Evolutionary conservation across 2,888 invertebrate species (phyloP).

Genomic region (Luffia ferchaultella): DNA sequence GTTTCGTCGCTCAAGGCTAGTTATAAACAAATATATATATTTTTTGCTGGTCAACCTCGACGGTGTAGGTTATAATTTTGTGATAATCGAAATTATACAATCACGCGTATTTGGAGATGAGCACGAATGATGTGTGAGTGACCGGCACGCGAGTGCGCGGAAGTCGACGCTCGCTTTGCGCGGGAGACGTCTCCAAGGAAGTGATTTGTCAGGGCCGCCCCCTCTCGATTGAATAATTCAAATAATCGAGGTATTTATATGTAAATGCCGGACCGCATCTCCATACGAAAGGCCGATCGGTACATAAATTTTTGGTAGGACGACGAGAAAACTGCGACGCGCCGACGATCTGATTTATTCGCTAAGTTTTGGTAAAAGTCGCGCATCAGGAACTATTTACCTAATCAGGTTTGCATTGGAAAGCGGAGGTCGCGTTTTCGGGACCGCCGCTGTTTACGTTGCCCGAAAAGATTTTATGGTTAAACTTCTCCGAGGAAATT

Average conservation of each 20-base stretch:
- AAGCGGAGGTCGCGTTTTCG: too few species aligned
- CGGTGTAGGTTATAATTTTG: too few species aligned
- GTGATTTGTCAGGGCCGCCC: slow-evolving; percentile 66
- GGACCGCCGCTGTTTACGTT: slow-evolving; percentile 43
- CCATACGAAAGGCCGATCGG: slow-evolving; percentile 67
- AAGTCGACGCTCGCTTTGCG: slow-evolving; percentile 13
- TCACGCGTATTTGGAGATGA: too few species aligned
- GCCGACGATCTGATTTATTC: slow-evolving; percentile 63
- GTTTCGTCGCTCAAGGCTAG: too few species aligned
- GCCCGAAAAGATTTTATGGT: not conserved
- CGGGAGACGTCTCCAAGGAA: slow-evolving; percentile 51
- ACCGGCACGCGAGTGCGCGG: slow-evolving; percentile 9
- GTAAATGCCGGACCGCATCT: slow-evolving; percentile 64
- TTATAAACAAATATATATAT: too few species aligned
- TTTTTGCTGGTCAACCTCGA: too few species aligned
- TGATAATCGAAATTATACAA: too few species aligned
- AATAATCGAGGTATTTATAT: slow-evolving; percentile 68
- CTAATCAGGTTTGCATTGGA: slow-evolving; percentile 65
- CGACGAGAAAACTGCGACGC: slow-evolving; percentile 63
- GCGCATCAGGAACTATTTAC: slow-evolving; percentile 63
- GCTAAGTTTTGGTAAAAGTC: slow-evolving; percentile 61
- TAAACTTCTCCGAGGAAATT: not conserved
- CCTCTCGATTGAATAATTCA: slow-evolving; percentile 68
- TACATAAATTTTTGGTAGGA: slow-evolving; percentile 67
- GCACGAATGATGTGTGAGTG: slow-evolving; percentile 17